Evolutionary conservation across 2,888 invertebrate species (phyloP).

Genomic region (Athripsodes cinereus): DNA sequence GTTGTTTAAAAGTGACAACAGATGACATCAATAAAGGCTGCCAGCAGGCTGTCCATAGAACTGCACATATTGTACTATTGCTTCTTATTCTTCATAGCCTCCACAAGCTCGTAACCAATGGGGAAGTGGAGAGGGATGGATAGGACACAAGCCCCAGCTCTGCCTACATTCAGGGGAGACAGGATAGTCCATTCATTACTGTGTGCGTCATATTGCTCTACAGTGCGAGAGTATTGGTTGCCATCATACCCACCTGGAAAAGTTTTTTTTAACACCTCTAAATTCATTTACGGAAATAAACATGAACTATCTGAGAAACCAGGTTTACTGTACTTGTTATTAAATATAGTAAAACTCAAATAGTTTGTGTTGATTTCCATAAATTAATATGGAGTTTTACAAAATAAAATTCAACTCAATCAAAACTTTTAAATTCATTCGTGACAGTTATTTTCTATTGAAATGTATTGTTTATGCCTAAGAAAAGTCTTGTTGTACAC

Average conservation of each 20-base stretch:
- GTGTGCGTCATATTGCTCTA: slow-evolving; percentile 85
- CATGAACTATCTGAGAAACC: too few relatives aligned
- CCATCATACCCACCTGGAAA: slow-evolving; percentile 83
- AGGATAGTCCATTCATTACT: slow-evolving; percentile 73
- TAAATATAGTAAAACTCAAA: too few relatives aligned
- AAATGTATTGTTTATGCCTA: too few relatives aligned
- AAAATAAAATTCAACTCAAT: too few relatives aligned
- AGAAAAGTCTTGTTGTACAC: too few relatives aligned
- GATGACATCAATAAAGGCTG: background rate
- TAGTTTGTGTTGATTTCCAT: too few relatives aligned
- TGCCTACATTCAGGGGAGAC: slow-evolving; percentile 71
- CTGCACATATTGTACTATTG: background rate
- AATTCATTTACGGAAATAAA: too few relatives aligned
- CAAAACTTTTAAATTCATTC: too few relatives aligned
- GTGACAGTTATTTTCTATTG: too few relatives aligned
- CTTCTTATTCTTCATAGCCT: slow-evolving; percentile 8
- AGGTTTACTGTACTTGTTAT: too few relatives aligned
- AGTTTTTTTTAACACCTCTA: too few relatives aligned
- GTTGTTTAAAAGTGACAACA: background rate
- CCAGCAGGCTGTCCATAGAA: background rate
- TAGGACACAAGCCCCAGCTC: slow-evolving; percentile 86
- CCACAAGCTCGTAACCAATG: slow-evolving; percentile 5
- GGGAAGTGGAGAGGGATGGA: slow-evolving; percentile 42
- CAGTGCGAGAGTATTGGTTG: slow-evolving; percentile 76
- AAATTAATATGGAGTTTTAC: too few relatives aligned